Base-by-base conservation (phyloP, 2,113 vertebrate genomes). In the Chroicocephalus ridibundus region DNA sequence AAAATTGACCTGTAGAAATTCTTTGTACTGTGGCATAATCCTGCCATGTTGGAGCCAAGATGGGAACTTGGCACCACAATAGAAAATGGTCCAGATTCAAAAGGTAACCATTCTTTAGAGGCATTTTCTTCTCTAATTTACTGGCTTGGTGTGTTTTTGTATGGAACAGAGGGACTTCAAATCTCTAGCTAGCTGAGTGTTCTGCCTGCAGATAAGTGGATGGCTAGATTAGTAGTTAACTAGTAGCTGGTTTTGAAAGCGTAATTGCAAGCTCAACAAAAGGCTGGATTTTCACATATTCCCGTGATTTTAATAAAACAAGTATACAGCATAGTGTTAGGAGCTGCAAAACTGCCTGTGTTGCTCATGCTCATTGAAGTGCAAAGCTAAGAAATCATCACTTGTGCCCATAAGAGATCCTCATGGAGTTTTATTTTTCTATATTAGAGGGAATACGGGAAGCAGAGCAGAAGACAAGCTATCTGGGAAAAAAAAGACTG, bases 51-150 rank as follows among this genome's bases (percentile, higher is more conserved):
- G 40, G 27, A 88, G 18, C 57, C 40, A 78, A 89, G 40, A 61
- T 4, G 0, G 0, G 2, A 90, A 51, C 19, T 71, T 68, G 15
- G 42, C 1, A 11, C 10, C 18, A n/a, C 8, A 13, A 2, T 32
- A 44, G 5, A 3, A 42, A 79, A 58, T 27, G 15, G 32, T 68
- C 27, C 26, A 55, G 75, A 87, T 86, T 86, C 16, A 61, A 61
- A 68, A 84, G 16, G 25, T 34, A 66, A 5, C 12, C 7, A 11
- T 31, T 64, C 64, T 75, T 75, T 29, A 55, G 57, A 85, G 25
- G 6, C 9, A 55, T 54, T 78, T 57, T 80, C 6, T 94, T 89
- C 46, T 76, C 38, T 58, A 9, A 13, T 89, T 78, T 87, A 26
- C 46, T 78, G n/a, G 7, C 11, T 62, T 86, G 16, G 7, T 81